A percentile compares a stretch with the other conserved stretches of the same genome.
These are phyloP conservation scores for Motacilla alba DNA, from an alignment of 2,113 vertebrate genomes.

Conservation along the genomic window DNA sequence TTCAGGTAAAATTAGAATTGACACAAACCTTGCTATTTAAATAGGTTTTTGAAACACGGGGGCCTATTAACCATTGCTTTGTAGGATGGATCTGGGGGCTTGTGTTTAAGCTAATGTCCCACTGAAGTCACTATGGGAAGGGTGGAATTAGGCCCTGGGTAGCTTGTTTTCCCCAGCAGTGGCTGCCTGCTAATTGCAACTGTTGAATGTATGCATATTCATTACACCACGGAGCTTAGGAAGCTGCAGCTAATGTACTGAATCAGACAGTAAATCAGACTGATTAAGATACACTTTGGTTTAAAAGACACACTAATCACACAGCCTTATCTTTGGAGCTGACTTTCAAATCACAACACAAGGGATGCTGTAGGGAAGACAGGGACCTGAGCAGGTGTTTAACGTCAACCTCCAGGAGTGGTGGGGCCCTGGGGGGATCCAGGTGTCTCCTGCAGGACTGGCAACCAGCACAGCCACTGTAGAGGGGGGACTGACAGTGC, in stretches of 20 bases:
- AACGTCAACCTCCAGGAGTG: accelerated
- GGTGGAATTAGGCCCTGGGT: neutral
- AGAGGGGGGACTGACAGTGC: neutral
- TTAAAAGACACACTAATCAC: constrained; percentile 42
- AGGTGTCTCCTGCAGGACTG: neutral
- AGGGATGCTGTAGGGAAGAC: neutral
- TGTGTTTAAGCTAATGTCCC: neutral
- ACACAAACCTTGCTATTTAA: constrained; percentile 9
- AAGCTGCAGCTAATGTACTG: constrained; percentile 53
- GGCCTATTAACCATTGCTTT: neutral
- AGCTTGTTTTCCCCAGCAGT: constrained; percentile 1
- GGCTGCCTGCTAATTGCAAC: constrained; percentile 32
- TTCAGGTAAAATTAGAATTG: constrained; percentile 50
- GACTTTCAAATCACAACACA: neutral
- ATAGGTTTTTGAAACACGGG: neutral
- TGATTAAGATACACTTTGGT: constrained; percentile 43
- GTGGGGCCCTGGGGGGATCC: neutral
- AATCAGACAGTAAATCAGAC: constrained; percentile 54
- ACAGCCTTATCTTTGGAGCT: neutral
- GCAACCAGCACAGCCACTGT: neutral
- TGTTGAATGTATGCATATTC: constrained; percentile 45
- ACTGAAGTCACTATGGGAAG: neutral
- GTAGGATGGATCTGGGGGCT: neutral
- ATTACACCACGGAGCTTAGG: constrained; percentile 10
- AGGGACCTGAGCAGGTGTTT: neutral